Evolutionary conservation across 2,888 invertebrate species (phyloP), one percentile per base, ranked within the genome.

Genomic region (Isotomurus palustris): DNA sequence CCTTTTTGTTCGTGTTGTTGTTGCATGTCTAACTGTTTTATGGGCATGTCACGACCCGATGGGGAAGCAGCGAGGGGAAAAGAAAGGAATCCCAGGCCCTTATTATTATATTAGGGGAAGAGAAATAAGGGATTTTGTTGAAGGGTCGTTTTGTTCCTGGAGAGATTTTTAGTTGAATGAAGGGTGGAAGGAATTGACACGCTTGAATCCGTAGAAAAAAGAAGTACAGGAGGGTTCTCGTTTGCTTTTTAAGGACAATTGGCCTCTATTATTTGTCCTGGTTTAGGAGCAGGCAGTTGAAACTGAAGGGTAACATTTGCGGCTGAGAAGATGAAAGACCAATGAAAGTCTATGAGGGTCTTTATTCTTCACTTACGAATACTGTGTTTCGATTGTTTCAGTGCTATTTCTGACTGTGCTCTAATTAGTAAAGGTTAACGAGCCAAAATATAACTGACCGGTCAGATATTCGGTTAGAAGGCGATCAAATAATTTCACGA

Each of bases 31-130:
- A 49, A 49, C 49, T 49, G 49, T 49, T 49, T 49, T 49, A 49
- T 49, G 49, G 22, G 19, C 49, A 19, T 49, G 49, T 49, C 49
- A 49, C 49, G 49, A 49, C 49, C 49, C 49, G 28, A 49, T 43
- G 43, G 43, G 24, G 43, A 12, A 22, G 24, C 17, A 43, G 24
- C 24, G 22, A 43, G 43, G 19, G 22, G 24, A 19, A 43, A 43
- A 43, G 24, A 43, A 22, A 21, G 21, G 24, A 43, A 43, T 43
- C 43, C 22, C 17, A 38, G 14, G n/a, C 6, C 14, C 43, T 43
- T 43, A 10, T 43, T 43, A 43, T 22, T 43, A 17, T 24, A 19
- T 14, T 22, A 19, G 43, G 3, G 3, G 3, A 43, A 19, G 21
- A 6, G 21, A 14, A 6, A 40, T 12, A 6, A 43, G 43, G 43